Conservation (phyloP, 1,140 invertebrate species). For the Drosophila yakuba region DNA sequence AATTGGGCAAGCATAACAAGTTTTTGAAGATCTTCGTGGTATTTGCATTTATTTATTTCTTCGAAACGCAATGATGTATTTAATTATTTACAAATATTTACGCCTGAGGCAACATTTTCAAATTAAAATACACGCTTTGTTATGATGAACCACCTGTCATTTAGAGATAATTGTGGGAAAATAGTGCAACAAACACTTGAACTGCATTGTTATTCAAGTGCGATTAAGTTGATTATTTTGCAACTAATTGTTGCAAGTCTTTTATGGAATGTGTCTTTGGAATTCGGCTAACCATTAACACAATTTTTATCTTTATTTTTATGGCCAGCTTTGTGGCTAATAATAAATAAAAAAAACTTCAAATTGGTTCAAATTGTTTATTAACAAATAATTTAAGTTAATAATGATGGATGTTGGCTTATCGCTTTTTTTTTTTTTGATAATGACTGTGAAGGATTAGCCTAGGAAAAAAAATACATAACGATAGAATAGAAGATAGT, state of each 20-base stretch:
- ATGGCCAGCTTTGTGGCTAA: neutral
- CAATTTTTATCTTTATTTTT: neutral
- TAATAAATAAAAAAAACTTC: slow-evolving; percentile 1
- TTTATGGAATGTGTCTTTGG: neutral
- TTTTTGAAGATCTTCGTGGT: neutral
- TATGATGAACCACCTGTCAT: neutral
- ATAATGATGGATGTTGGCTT: slow-evolving; percentile 20
- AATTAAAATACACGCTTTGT: neutral
- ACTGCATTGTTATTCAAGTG: neutral
- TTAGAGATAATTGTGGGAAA: slow-evolving; percentile 2
- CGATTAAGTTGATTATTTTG: neutral
- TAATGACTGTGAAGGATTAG: slow-evolving; percentile 64
- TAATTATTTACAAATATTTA: slow-evolving; percentile 4
- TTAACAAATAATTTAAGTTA: slow-evolving; percentile 64
- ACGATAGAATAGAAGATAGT: slow-evolving; percentile 34
- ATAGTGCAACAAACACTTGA: neutral
- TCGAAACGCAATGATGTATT: neutral
- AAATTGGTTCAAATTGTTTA: slow-evolving; percentile 41
- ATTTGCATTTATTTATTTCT: slow-evolving; percentile 3
- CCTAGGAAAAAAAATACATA: slow-evolving; percentile 69
- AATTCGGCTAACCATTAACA: neutral
- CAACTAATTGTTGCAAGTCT: neutral
- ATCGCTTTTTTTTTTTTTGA: slow-evolving; percentile 8
- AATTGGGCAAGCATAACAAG: slow-evolving; percentile 1
- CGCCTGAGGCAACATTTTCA: neutral